Conservation (phyloP, 2,797 vertebrate species). For the Coregonus ussuriensis region DNA sequence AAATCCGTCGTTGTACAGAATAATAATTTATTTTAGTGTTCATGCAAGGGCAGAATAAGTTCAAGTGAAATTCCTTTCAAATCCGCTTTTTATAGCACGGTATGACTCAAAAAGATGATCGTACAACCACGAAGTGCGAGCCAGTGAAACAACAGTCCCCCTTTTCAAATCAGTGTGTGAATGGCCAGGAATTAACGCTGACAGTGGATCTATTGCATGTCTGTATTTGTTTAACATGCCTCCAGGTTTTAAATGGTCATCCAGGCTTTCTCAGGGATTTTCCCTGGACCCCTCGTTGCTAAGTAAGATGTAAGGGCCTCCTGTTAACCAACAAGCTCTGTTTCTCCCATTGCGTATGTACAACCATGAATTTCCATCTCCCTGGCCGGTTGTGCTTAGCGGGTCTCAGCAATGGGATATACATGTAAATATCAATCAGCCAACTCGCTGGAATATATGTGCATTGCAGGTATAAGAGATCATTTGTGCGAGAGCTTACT, state of each 20-base stretch:
- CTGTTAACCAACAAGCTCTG: neutral
- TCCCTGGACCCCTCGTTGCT: constrained; percentile 7
- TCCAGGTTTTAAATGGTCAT: constrained; percentile 51
- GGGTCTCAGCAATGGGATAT: constrained; percentile 32
- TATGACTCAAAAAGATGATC: constrained; percentile 52
- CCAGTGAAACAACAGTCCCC: constrained; percentile 42
- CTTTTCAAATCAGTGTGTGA: constrained; percentile 41
- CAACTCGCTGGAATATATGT: constrained; percentile 4
- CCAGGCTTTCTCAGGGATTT: constrained; percentile 40
- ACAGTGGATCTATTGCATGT: constrained; percentile 51
- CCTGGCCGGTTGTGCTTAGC: constrained; percentile 16
- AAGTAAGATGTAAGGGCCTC: neutral
- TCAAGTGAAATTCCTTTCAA: constrained; percentile 19
- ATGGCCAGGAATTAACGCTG: constrained; percentile 35
- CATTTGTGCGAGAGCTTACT: neutral
- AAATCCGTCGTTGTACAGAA: constrained; percentile 22
- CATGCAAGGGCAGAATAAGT: constrained; percentile 12
- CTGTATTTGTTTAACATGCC: constrained; percentile 62
- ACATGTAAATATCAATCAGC: constrained; percentile 46
- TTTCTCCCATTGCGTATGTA: neutral
- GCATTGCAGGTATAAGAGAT: neutral
- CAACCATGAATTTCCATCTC: constrained; percentile 22
- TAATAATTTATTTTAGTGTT: constrained; percentile 30
- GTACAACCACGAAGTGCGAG: constrained; percentile 34
- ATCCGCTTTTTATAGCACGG: too few relatives aligned